These are phyloP conservation scores for Drosophila atroscutellata DNA, from an alignment of 2,888 invertebrate genomes.

Conservation along the genomic window DNA sequence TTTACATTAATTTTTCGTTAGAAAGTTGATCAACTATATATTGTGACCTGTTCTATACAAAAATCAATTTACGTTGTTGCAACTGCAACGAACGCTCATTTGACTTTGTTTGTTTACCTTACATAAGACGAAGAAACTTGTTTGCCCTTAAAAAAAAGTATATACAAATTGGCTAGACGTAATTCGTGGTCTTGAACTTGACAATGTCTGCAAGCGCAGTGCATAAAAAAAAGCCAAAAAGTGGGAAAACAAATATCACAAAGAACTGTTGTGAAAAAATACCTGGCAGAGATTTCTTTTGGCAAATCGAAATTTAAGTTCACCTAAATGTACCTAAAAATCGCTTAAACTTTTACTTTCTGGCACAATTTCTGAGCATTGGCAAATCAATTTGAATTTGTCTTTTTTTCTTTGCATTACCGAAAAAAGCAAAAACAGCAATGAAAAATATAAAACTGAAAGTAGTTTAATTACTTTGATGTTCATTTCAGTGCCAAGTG, in stretches of 20 bases:
- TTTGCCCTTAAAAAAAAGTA: constrained; percentile 58
- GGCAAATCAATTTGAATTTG: constrained; percentile 31
- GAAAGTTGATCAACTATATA: neutral
- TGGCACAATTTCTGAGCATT: constrained; percentile 58
- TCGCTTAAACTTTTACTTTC: constrained; percentile 71
- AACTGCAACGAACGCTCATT: constrained; percentile 55
- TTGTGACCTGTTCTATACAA: constrained; percentile 5
- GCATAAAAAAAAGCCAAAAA: constrained; percentile 7
- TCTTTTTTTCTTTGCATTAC: constrained; percentile 6
- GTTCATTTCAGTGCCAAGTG: constrained; percentile 28
- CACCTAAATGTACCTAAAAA: constrained; percentile 45
- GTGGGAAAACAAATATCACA: constrained; percentile 15
- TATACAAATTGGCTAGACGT: constrained; percentile 16
- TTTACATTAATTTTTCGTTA: constrained; percentile 1
- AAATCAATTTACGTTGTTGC: constrained; percentile 38
- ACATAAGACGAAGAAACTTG: constrained; percentile 38
- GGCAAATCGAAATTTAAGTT: constrained; percentile 56
- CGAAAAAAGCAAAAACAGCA: neutral
- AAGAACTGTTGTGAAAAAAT: constrained; percentile 68
- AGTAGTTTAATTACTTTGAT: constrained; percentile 52
- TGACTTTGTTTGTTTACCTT: constrained; percentile 71
- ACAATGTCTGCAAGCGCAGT: constrained; percentile 44
- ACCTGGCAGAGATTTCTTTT: constrained; percentile 73
- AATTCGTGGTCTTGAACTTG: constrained; percentile 73
- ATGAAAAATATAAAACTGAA: constrained; percentile 24